Evolutionary conservation across 1,140 invertebrate species (phyloP).

Genomic region (Oedothorax gibbosus): DNA sequence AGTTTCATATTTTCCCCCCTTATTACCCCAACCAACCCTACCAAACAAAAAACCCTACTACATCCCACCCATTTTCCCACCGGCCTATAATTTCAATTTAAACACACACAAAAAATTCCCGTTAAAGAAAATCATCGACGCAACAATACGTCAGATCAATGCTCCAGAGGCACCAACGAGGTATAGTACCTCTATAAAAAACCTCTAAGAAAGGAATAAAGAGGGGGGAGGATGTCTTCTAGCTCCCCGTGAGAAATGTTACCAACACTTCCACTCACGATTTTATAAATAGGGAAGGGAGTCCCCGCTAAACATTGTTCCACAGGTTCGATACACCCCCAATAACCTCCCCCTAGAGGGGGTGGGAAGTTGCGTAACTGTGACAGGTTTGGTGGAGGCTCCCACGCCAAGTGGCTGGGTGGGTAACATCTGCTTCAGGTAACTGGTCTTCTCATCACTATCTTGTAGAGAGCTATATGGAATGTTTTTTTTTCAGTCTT

Average conservation of each 20-base stretch:
- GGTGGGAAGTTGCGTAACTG: slow-evolving; percentile 53
- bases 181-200: no score
- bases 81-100: no score
- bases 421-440: slow-evolving; percentile 48
- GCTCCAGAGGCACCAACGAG: no score
- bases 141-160: background rate
- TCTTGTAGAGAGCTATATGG: no score
- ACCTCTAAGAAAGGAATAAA: no score
- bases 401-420: slow-evolving; percentile 44
- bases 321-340: slow-evolving; percentile 43
- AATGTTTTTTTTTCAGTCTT: no score
- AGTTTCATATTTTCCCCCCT: no score
- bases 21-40: no score
- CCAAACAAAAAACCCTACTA: no score
- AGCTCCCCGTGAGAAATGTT: slow-evolving; percentile 59
- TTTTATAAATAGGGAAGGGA: slow-evolving; percentile 46
- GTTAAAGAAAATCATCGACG: no score
- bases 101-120: no score
- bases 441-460: background rate
- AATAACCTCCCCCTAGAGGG: slow-evolving; percentile 48
- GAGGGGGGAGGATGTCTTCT: slow-evolving; percentile 28
- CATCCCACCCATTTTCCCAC: no score
- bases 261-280: slow-evolving; percentile 60
- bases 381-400: slow-evolving; percentile 54
- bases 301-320: slow-evolving; percentile 31